These are phyloP conservation scores for Rhincodon typus DNA, from an alignment of 2,797 vertebrate genomes.

Conservation along the genomic window DNA sequence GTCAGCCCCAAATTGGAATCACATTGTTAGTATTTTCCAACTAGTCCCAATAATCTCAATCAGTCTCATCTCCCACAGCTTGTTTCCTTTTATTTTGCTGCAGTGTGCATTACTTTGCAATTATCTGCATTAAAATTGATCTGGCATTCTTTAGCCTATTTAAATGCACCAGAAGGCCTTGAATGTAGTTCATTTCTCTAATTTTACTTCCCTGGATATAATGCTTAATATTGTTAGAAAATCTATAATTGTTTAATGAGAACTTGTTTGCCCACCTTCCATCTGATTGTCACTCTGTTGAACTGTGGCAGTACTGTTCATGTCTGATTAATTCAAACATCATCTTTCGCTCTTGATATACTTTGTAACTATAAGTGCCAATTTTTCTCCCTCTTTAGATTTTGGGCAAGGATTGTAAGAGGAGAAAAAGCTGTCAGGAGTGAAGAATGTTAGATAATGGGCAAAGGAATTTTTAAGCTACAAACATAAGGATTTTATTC, in stretches of 20 bases:
- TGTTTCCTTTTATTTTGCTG: background rate
- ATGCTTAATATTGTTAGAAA: background rate
- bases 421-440: background rate
- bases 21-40: background rate
- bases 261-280: background rate
- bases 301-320: background rate
- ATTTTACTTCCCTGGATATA: background rate
- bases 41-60: background rate
- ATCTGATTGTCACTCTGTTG: background rate
- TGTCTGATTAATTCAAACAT: background rate
- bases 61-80: no score
- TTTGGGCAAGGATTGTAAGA: background rate
- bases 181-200: background rate
- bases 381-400: background rate
- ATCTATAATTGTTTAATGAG: background rate
- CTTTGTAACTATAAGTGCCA: background rate
- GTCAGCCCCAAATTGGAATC: no score
- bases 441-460: background rate
- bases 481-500: background rate
- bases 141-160: background rate
- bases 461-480: background rate
- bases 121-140: background rate
- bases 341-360: no score
- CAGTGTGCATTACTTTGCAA: background rate
- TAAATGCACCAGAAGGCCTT: background rate